Evolutionary conservation across 1,140 invertebrate species (phyloP), one percentile per base, ranked within the genome.

Genomic region (Zaprionus gabonicus): DNA sequence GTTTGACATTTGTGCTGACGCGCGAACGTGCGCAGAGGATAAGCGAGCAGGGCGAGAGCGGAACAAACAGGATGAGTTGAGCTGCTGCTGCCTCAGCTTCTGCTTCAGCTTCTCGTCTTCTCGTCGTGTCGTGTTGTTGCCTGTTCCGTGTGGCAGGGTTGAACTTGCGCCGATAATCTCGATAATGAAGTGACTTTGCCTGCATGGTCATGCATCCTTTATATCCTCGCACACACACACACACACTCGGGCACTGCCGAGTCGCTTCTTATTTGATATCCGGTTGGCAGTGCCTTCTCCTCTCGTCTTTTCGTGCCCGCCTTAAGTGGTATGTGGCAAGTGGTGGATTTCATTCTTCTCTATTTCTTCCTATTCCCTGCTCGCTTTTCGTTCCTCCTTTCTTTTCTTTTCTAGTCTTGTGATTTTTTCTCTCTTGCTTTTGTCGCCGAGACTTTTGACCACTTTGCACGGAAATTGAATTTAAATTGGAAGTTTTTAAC

Each of bases 1-100:
- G 85, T 90, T 90, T 90, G 85, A 90, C 85, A 90, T 90, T 90
- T 90, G 82, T 90, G 85, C 85, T 88, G 85, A 88, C 85, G 85
- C 85, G 85, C 85, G 85, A 88, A 88, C 85, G 84, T 88, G 82
- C 88, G 84, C 81, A 88, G 64, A 76, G 84, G 81, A 81, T 78
- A 66, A 72, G 55, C 38, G 60, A 28, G 62, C 55, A 59, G 55
- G 15, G 46, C 46, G 57, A 73, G 81, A 55, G 60, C 7, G 28
- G 27, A 67, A 59, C 60, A 57, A 80, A 57, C 46, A 51, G 64
- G 34, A 58, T 46, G 78, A 51, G 60, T 59, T 51, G 49, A 34
- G 56, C 38, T 64, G 59, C 65, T 15, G 9, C 31, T 13, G 46
- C n/a, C n/a, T n/a, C n/a, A n/a, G n/a, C n/a, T n/a, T n/a, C n/a